Evolutionary conservation across 2,888 invertebrate species (phyloP).

Genomic region (Leptura quadrifasciata): DNA sequence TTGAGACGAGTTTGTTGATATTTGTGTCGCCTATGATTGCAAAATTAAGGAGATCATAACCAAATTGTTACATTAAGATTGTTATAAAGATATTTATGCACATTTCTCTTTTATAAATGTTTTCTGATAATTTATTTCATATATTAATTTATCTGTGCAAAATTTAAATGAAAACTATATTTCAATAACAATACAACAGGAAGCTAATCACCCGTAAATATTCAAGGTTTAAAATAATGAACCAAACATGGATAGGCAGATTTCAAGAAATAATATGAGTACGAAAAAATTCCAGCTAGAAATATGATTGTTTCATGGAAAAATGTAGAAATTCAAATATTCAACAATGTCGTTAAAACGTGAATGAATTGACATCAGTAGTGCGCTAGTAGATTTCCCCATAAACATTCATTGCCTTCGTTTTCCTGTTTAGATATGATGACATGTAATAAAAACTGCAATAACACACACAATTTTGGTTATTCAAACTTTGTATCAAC

Average conservation of each 20-base stretch:
- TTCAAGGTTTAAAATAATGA: background rate
- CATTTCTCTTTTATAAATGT: background rate
- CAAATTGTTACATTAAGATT: background rate
- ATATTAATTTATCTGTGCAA: background rate
- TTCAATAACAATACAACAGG: background rate
- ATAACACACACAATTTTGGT: no score
- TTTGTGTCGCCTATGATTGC: conserved; percentile 57
- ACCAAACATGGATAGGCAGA: background rate
- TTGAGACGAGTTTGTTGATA: conserved; percentile 58
- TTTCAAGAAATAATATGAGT: no score
- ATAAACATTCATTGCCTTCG: no score
- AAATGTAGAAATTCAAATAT: no score
- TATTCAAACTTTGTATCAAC: no score
- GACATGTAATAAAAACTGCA: no score
- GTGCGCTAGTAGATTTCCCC: no score
- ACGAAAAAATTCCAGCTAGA: no score
- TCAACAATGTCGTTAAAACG: no score
- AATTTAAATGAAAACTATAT: background rate
- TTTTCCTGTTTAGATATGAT: no score
- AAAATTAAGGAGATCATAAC: conserved; percentile 32
- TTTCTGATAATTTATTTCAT: background rate
- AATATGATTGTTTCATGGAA: no score
- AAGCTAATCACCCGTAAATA: background rate
- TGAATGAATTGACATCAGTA: no score
- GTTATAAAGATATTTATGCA: background rate